Evolutionary conservation across 2,113 vertebrate species (phyloP), one percentile per base, ranked within the genome.

Genomic region (Talpa occidentalis): DNA sequence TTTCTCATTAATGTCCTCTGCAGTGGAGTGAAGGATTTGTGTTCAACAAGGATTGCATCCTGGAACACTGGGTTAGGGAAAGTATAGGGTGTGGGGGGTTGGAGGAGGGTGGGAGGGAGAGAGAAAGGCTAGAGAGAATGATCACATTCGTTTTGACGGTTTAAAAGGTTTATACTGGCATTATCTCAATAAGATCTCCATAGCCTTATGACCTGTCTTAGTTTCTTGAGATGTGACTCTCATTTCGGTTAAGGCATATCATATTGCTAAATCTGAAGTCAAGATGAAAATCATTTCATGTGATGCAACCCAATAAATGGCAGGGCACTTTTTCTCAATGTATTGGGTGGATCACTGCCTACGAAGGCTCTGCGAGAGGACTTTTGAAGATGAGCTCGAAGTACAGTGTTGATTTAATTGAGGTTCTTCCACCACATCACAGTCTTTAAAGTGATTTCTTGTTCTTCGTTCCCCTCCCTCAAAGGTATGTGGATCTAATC

Each of bases 231-330:
- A n/a, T 74, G 44, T 66, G 24, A n/a, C n/a, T 9, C 37, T 91
- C 10, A 24, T 74, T 69, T 52, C 92, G 40, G 37, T 87, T 82
- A 90, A 87, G 32, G 5, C 44, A n/a, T 80, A 32, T 35, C 42
- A n/a, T n/a, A n/a, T 88, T 35, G 67, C 64, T 74, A 44, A 49
- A 54, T 96, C 89, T 86, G 70, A 87, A 87, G 74, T 80, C 64
- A 93, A 5, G 47, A 76, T 54, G 62, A 37, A 44, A 86, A 74
- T 82, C 26, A 30, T 87, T 76, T 88, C 52, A 6, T 56, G 32
- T 88, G 35, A 54, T 67, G 90, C 66, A 70, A 1, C 10, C 19
- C 49, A 56, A 10, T 70, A n/a, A 22, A 26, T 70, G 80, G 28
- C 87, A 70, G 70, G 37, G 24, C 42, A 66, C 6, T 35, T 56